Conservation (phyloP, 2,888 invertebrate genomes). For the Cerastis leucographa region DNA sequence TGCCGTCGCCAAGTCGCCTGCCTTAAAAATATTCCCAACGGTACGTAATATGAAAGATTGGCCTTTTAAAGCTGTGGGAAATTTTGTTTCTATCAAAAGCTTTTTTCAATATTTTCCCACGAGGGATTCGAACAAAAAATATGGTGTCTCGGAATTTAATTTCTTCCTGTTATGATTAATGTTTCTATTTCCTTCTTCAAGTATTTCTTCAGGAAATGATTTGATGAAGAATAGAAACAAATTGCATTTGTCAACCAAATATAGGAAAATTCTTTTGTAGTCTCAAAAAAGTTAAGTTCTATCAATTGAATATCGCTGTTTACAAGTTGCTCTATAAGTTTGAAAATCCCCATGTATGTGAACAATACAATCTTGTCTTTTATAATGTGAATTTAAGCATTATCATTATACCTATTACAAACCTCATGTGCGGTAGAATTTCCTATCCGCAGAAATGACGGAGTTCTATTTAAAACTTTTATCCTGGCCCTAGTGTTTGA, state of each 20-base stretch:
- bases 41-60: conserved; percentile 40
- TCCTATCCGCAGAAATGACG: too few relatives aligned
- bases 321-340: too few relatives aligned
- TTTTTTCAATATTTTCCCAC: neutral
- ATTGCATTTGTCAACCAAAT: neutral
- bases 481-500: too few relatives aligned
- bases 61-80: conserved; percentile 11
- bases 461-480: too few relatives aligned
- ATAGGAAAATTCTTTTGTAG: neutral
- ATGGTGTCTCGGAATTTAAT: neutral
- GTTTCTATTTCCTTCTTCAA: neutral
- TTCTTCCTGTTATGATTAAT: neutral
- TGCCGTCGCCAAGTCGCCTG: conserved; percentile 69
- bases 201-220: neutral
- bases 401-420: too few relatives aligned
- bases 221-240: neutral
- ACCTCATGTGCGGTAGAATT: too few relatives aligned
- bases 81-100: neutral
- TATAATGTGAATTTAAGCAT: too few relatives aligned
- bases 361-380: too few relatives aligned
- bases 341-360: too few relatives aligned
- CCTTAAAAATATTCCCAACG: conserved; percentile 57
- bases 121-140: neutral
- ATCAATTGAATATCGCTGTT: neutral
- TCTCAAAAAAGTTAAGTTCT: neutral